These are phyloP conservation scores for Chloropsis hardwickii DNA, from an alignment of 2,113 vertebrate species.

Conservation along the genomic window DNA sequence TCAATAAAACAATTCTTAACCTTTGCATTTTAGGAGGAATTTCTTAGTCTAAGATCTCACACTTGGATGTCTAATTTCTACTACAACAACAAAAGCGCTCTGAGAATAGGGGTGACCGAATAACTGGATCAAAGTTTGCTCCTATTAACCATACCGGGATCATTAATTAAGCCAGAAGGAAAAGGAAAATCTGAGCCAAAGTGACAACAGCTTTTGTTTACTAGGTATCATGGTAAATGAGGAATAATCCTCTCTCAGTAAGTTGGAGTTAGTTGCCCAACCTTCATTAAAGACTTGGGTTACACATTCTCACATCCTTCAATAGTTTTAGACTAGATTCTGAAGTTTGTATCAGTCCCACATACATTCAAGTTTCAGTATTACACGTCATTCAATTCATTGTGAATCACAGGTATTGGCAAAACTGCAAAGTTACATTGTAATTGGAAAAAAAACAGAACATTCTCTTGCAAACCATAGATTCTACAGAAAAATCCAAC, in stretches of 20 bases:
- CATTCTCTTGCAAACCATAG: not conserved
- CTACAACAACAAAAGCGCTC: not conserved
- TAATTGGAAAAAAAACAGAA: not conserved
- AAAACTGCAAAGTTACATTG: not conserved
- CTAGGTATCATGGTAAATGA: not conserved
- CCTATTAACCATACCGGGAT: not conserved
- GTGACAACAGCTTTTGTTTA: not conserved
- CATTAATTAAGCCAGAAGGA: not conserved
- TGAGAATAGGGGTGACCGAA: not conserved
- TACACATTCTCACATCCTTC: not conserved
- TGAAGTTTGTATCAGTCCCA: not conserved
- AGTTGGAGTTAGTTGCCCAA: not conserved
- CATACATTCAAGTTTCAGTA: not conserved
- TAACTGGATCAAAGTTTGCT: not conserved
- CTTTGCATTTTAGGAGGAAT: not conserved
- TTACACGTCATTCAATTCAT: not conserved
- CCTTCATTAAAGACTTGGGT: not conserved
- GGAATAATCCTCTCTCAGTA: not conserved
- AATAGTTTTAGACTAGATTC: not conserved
- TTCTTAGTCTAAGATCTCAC: not conserved
- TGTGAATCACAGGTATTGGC: not conserved
- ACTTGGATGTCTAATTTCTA: not conserved
- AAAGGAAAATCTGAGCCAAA: not conserved
- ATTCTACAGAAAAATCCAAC: not conserved
- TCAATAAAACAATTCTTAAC: not conserved